A percentile compares a stretch with the other conserved stretches of the same genome.
These are phyloP conservation scores for Conger conger DNA, from an alignment of 2,113 vertebrate species.

Conservation along the genomic window DNA sequence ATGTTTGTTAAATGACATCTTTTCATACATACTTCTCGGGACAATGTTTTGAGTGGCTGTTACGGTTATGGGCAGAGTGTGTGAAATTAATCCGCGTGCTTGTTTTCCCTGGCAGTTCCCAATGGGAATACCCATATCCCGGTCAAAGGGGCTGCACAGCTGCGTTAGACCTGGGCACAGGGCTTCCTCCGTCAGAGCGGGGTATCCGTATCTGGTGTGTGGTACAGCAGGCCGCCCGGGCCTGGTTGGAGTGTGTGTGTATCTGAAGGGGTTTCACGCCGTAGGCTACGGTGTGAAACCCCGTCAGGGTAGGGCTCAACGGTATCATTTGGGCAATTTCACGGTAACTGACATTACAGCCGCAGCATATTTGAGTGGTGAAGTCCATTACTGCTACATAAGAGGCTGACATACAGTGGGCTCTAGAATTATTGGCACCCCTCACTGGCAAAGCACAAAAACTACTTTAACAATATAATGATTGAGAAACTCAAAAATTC, in stretches of 20 bases:
- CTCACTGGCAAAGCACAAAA: no score
- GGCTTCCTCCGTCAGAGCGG: neutral
- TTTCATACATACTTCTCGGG: conserved; percentile 33
- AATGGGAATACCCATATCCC: conserved; percentile 7
- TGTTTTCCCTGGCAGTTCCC: conserved; percentile 51
- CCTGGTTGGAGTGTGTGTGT: conserved; percentile 8
- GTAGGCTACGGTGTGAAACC: no score
- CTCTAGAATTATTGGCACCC: no score
- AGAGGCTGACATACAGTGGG: no score
- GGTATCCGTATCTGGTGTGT: neutral
- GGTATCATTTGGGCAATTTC: no score
- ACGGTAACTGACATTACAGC: no score
- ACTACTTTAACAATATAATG: no score
- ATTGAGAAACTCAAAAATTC: no score
- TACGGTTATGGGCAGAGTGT: conserved; percentile 34
- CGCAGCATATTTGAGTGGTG: no score
- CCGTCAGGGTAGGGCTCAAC: neutral
- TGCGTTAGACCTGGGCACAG: conserved; percentile 14
- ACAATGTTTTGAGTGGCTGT: conserved; percentile 51
- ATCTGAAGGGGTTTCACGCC: neutral
- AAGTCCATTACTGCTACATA: no score
- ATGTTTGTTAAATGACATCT: conserved; percentile 59
- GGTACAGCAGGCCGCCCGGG: neutral
- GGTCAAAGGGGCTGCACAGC: neutral
- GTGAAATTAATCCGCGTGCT: conserved; percentile 51